Percentiles rank a stretch among this genome's conserved stretches.
Evolutionary conservation across 1,140 invertebrate genomes (phyloP).

Genomic region (Aphelenchoides fujianensis): DNA sequence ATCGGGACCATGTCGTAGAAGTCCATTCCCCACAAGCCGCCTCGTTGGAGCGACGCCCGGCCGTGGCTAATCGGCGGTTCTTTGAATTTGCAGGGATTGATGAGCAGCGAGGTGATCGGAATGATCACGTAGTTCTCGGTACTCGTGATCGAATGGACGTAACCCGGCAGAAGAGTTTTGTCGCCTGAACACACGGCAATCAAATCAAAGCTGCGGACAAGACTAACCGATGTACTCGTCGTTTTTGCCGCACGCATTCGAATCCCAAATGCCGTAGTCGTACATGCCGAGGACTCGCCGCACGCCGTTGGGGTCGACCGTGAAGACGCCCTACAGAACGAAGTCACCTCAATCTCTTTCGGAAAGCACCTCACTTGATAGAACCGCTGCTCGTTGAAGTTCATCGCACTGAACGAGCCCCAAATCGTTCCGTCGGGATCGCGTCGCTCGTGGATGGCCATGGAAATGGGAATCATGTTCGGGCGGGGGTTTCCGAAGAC

Average conservation of each 20-base stretch:
- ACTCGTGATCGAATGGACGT: constrained; percentile 61
- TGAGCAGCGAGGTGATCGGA: constrained; percentile 58
- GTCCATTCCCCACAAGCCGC: constrained; percentile 62
- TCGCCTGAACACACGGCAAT: constrained; percentile 47
- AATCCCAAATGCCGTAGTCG: constrained; percentile 60
- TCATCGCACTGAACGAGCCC: constrained; percentile 62
- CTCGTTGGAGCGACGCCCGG: constrained; percentile 48
- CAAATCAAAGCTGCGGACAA: background rate
- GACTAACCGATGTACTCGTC: constrained; percentile 62
- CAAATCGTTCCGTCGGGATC: constrained; percentile 59
- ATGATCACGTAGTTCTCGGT: constrained; percentile 61
- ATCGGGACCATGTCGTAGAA: constrained; percentile 63
- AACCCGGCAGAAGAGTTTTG: constrained; percentile 58
- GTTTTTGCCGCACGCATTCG: constrained; percentile 55
- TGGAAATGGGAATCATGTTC: constrained; percentile 60
- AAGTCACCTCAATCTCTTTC: background rate
- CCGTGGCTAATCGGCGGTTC: constrained; percentile 55
- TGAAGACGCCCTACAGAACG: constrained; percentile 58
- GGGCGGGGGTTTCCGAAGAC: constrained; percentile 53
- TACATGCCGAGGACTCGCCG: constrained; percentile 57
- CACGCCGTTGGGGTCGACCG: constrained; percentile 55
- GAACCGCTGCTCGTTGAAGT: constrained; percentile 60
- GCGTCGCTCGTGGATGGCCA: constrained; percentile 59
- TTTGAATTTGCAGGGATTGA: constrained; percentile 62
- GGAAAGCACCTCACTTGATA: constrained; percentile 43